These are phyloP conservation scores for Hippasteria phrygiana DNA, from an alignment of 53 echinoderm and acorn worm genomes.

Conservation along the genomic window DNA sequence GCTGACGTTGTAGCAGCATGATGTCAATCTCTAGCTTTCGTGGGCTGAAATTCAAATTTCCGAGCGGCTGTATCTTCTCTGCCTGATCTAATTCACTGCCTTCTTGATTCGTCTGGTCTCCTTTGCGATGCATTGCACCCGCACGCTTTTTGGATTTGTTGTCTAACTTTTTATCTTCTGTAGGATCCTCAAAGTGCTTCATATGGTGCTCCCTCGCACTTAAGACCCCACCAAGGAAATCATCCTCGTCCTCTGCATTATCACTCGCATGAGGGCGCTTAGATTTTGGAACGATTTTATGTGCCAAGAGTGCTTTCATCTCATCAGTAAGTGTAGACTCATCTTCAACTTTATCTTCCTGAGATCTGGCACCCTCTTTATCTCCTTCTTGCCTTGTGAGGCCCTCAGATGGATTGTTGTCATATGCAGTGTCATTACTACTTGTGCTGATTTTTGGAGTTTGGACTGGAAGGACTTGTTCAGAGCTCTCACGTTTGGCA, in stretches of 20 bases:
- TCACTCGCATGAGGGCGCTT: constrained; percentile 3
- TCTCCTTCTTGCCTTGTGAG: neutral
- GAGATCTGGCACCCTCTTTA: neutral
- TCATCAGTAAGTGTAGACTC: constrained; percentile 37
- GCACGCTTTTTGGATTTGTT: constrained; percentile 16
- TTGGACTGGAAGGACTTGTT: neutral
- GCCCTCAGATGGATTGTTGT: neutral
- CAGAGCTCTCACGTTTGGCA: neutral
- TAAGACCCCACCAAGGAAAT: constrained; percentile 34
- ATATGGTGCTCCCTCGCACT: constrained; percentile 36
- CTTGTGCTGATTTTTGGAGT: neutral
- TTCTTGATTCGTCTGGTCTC: constrained; percentile 32
- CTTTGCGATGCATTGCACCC: constrained; percentile 24
- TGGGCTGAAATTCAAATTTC: constrained; percentile 42
- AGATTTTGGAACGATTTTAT: constrained; percentile 12
- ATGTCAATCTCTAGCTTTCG: constrained; percentile 42
- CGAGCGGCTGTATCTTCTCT: constrained; percentile 41
- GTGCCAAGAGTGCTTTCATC: constrained; percentile 38
- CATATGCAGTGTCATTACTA: neutral
- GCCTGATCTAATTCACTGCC: constrained; percentile 32
- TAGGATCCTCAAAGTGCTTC: neutral
- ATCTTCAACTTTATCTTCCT: constrained; percentile 4
- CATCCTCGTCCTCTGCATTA: constrained; percentile 16
- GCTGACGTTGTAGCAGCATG: neutral
- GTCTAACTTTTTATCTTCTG: constrained; percentile 2